Evolutionary conservation across 2,888 invertebrate genomes (phyloP), one percentile per base, ranked within the genome.

Genomic region (Leptinotarsa rubiginosa): DNA sequence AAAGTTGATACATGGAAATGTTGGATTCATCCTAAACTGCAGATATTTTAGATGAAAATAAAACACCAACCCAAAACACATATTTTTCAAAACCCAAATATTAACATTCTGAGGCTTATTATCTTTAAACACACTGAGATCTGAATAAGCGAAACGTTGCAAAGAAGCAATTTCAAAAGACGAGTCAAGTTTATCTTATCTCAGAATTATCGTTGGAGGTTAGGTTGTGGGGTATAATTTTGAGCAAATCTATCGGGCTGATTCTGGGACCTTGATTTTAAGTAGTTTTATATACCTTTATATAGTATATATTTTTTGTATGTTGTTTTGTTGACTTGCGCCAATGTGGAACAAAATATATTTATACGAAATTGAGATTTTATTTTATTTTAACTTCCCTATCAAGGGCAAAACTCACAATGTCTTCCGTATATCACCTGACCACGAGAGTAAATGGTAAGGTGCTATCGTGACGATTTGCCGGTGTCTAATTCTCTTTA

Each of bases 261-360:
- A n/a, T 49, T 56, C 41, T 3, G 56, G 41, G 59, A 47, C 65
- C 15, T 56, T 59, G 18, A 41, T 71, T 69, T 81, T 84, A 83
- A 81, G 81, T 87, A 87, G 85, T 85, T 87, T 87, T 86, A 84
- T 85, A 83, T 83, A 83, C 83, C 80, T 84, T 81, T 85, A 83
- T 85, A 84, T 86, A 86, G 84, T 85, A 85, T 83, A 86, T 87
- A 86, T 87, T 87, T 88, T 87, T 87, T 87, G 86, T 87, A 87
- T 87, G 86, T 87, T 87, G 86, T 87, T 80, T 83, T 87, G 87
- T 88, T 87, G 87, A 88, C 88, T 88, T 88, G 88, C 86, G 88
- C 88, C 88, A 88, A 87, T 87, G 88, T 88, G 88, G 88, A 88
- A 87, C 84, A 85, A 87, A 88, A 88, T 88, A 88, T 88, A 87